Conservation (phyloP, 2,888 invertebrate genomes). For the Vannuccia rotundouncinata region DNA sequence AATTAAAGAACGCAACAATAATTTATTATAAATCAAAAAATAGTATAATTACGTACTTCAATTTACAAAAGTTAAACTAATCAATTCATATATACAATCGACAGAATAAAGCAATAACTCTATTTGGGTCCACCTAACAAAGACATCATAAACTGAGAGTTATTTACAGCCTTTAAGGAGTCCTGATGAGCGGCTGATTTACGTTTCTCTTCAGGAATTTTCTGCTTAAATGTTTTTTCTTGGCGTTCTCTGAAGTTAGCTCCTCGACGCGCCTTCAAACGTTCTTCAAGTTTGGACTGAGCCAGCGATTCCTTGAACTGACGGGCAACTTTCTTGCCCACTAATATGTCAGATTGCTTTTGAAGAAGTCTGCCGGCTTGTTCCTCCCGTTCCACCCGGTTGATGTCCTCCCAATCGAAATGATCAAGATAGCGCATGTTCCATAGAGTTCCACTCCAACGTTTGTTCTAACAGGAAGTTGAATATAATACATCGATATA, state of each 20-base stretch:
- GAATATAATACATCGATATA: neutral
- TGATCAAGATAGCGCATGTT: neutral
- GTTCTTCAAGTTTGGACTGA: neutral
- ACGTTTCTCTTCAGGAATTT: neutral
- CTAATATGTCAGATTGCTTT: neutral
- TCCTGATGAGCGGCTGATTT: neutral
- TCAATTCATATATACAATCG: no score
- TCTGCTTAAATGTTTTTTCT: neutral
- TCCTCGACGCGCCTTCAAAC: neutral
- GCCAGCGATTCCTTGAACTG: neutral
- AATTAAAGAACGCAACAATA: no score
- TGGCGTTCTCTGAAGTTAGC: neutral
- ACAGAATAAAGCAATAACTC: no score
- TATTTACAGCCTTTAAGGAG: neutral
- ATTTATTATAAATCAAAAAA: no score
- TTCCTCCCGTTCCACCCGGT: neutral
- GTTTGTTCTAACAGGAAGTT: neutral
- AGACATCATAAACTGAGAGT: neutral
- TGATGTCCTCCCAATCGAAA: neutral
- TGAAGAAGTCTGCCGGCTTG: neutral
- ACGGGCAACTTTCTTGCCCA: neutral
- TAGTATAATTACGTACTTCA: no score
- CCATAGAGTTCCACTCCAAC: neutral
- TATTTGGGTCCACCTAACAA: neutral
- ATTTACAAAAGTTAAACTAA: no score